These are phyloP conservation scores for Irena cyanogastra DNA, from an alignment of 2,113 vertebrate species.

Conservation along the genomic window DNA sequence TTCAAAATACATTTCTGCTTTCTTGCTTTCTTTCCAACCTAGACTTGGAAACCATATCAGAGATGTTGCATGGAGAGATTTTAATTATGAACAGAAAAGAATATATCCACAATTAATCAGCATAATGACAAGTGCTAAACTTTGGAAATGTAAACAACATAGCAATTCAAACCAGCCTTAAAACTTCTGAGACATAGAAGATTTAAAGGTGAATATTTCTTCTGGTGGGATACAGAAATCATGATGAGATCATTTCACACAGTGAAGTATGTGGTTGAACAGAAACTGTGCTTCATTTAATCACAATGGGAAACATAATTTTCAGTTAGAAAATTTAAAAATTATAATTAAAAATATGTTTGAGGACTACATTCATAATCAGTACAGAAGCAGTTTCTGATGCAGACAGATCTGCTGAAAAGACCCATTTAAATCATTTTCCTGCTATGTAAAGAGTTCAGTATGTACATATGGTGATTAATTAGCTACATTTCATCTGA, in stretches of 20 bases:
- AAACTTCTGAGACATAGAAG: neutral
- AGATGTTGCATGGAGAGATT: neutral
- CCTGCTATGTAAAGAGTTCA: neutral
- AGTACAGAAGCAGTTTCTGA: neutral
- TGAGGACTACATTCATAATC: neutral
- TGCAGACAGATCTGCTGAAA: neutral
- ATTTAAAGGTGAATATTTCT: neutral
- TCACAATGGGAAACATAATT: neutral
- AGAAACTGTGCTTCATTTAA: neutral
- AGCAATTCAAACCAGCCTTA: neutral
- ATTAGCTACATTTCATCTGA: neutral
- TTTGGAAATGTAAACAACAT: neutral
- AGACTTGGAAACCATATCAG: neutral
- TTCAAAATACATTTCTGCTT: neutral
- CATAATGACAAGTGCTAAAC: neutral
- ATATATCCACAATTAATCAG: neutral
- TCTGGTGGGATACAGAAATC: neutral
- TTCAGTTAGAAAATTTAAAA: constrained; percentile 3
- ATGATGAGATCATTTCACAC: neutral
- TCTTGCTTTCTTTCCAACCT: neutral
- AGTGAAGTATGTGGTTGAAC: neutral
- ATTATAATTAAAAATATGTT: neutral
- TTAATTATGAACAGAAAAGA: neutral
- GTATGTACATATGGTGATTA: neutral
- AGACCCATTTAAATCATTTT: neutral